Evolutionary conservation across 2,113 vertebrate genomes (phyloP).

Genomic region (Spheniscus mendiculus): DNA sequence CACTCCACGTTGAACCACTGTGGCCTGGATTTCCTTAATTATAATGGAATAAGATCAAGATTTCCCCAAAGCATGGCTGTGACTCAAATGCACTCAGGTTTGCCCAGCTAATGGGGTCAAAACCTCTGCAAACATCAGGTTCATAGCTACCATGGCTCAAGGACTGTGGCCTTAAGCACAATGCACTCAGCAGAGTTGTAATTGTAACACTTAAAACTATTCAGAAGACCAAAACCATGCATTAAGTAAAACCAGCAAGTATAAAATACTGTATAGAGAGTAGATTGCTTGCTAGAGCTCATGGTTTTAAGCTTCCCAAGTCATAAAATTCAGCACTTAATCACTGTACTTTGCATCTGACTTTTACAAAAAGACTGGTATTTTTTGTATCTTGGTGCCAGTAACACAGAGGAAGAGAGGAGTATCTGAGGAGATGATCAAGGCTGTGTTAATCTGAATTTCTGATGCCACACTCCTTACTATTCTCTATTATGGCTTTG

Average conservation of each 20-base stretch:
- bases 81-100: not conserved
- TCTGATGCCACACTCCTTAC: not conserved
- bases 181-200: not conserved
- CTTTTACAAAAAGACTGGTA: not conserved
- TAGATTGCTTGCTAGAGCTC: not conserved
- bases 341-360: not conserved
- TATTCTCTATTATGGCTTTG: not conserved
- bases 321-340: not conserved
- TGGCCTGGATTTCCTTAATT: conserved; percentile 25
- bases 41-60: not conserved
- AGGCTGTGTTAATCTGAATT: not conserved
- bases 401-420: not conserved
- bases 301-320: not conserved
- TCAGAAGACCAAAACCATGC: not conserved
- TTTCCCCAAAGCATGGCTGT: not conserved
- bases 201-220: conserved; percentile 33
- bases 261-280: not conserved
- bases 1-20: not conserved
- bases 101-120: conserved; percentile 49
- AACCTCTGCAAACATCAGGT: not conserved
- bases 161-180: not conserved
- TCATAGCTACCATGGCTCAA: not conserved
- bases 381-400: not conserved
- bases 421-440: not conserved
- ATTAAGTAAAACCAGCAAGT: not conserved